Conservation (phyloP, 2,888 invertebrate species). For the Erebia epiphron region DNA sequence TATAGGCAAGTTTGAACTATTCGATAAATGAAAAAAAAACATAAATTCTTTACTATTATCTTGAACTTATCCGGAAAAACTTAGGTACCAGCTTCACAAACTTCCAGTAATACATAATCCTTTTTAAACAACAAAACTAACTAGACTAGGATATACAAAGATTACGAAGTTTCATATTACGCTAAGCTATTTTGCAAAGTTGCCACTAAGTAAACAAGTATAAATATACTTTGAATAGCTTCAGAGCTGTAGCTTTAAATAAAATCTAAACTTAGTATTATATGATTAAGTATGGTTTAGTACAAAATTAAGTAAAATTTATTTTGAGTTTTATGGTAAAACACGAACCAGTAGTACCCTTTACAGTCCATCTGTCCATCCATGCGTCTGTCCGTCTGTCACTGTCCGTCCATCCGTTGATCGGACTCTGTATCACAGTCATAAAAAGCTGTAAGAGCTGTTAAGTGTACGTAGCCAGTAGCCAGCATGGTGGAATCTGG, state of each 20-base stretch:
- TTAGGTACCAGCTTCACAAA: background rate
- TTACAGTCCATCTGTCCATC: too few species aligned
- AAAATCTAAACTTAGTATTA: background rate
- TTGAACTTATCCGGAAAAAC: background rate
- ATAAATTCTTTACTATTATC: background rate
- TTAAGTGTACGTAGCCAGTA: too few species aligned
- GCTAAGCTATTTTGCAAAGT: constrained; percentile 15
- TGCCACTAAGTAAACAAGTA: background rate
- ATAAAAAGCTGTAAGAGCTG: too few species aligned
- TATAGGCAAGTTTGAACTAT: too few species aligned
- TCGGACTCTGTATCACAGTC: too few species aligned
- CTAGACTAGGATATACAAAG: background rate
- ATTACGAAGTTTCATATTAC: constrained; percentile 10
- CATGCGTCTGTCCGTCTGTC: too few species aligned
- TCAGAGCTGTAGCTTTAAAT: background rate
- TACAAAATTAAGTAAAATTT: background rate
- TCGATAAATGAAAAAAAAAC: background rate
- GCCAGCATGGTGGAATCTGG: too few species aligned
- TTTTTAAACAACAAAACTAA: background rate
- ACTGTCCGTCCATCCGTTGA: too few species aligned
- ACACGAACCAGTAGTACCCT: too few species aligned
- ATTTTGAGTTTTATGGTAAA: too few species aligned
- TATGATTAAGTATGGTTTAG: background rate
- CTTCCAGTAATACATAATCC: constrained; percentile 7
- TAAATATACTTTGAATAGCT: too few species aligned